These are phyloP conservation scores for Boulengeromyrus knoepffleri DNA, from an alignment of 2,113 vertebrate genomes.

Conservation along the genomic window DNA sequence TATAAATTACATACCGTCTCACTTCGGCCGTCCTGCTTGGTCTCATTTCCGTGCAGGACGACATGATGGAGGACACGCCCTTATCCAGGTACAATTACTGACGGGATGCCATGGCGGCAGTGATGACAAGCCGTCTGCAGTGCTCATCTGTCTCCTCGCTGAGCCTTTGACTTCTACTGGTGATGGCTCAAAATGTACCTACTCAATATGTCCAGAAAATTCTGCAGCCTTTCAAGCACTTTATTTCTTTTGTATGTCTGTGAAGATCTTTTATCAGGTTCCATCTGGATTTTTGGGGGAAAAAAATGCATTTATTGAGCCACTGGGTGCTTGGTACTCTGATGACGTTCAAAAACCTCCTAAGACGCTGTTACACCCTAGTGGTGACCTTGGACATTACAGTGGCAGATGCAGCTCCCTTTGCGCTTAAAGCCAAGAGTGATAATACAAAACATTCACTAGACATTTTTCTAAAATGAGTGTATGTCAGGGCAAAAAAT, in stretches of 20 bases:
- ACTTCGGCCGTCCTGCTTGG: neutral
- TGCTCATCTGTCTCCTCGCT: neutral
- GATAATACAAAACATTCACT: neutral
- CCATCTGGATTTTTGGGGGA: neutral
- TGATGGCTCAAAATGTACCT: neutral
- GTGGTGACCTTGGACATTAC: neutral
- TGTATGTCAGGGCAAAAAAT: neutral
- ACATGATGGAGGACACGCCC: constrained; percentile 83
- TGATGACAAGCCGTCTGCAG: constrained; percentile 52
- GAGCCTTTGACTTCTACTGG: neutral
- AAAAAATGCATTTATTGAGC: neutral
- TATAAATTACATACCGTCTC: neutral
- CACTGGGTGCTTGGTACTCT: neutral
- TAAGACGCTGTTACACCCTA: neutral
- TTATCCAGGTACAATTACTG: constrained; percentile 79
- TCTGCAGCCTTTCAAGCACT: neutral
- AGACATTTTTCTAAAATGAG: neutral
- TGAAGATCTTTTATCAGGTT: neutral
- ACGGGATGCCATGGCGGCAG: constrained; percentile 17
- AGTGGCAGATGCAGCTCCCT: neutral
- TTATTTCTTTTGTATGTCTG: neutral
- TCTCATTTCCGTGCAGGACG: constrained; percentile 58
- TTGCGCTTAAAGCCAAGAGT: neutral
- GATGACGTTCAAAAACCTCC: neutral
- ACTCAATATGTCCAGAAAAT: neutral